These are phyloP conservation scores for Ptychoptera albimana DNA, from an alignment of 2,888 invertebrate genomes.

Conservation along the genomic window DNA sequence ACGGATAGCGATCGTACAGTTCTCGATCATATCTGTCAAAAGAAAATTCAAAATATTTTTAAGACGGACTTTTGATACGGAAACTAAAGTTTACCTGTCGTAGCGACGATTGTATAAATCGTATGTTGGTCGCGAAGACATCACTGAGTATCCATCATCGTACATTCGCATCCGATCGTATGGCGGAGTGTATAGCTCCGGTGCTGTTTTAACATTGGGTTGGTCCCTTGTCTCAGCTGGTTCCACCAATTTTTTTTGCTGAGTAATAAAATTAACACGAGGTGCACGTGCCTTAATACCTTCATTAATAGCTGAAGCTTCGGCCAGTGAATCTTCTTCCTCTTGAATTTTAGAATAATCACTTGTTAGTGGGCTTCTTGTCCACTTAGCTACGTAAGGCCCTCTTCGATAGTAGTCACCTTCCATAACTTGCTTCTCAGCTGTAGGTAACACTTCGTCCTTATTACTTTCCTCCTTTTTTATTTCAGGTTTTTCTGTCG, in stretches of 20 bases:
- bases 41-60: neutral
- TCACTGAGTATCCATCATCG: slow-evolving; percentile 11
- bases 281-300: slow-evolving; percentile 42
- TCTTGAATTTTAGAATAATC: slow-evolving; percentile 17
- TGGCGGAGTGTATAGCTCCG: neutral
- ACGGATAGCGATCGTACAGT: slow-evolving; percentile 25
- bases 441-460: slow-evolving; percentile 27
- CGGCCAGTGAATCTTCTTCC: slow-evolving; percentile 31
- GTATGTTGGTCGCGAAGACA: slow-evolving; percentile 26
- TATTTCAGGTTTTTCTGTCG: neutral
- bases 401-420: slow-evolving; percentile 40
- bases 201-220: slow-evolving; percentile 13
- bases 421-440: slow-evolving; percentile 26
- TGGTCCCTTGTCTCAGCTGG: slow-evolving; percentile 9
- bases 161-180: neutral
- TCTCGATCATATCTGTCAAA: slow-evolving; percentile 22
- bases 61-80: neutral
- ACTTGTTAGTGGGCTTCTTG: slow-evolving; percentile 38
- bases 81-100: slow-evolving; percentile 20
- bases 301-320: slow-evolving; percentile 38
- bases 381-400: slow-evolving; percentile 43
- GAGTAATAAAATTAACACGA: slow-evolving; percentile 48
- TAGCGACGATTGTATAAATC: slow-evolving; percentile 27
- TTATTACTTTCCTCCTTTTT: slow-evolving; percentile 14
- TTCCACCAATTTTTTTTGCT: slow-evolving; percentile 25